phyloP scores from a whole-genome alignment of 2,113 vertebrate species.

The Tretioscincus oriximinensis region DNA sequence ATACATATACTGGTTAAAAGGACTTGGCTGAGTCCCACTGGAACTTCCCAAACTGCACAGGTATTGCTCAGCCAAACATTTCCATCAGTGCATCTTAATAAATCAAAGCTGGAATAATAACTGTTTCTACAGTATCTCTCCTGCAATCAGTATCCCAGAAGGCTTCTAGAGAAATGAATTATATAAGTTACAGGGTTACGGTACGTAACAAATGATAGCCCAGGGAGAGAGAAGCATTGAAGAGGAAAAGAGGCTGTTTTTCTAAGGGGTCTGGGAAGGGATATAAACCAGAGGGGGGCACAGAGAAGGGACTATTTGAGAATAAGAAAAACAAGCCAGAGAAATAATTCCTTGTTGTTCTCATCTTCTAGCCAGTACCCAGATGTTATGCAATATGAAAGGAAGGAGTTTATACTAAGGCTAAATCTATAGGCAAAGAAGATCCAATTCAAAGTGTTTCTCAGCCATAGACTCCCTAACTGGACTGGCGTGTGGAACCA shows the following conservation, averaged over 20 bases:
- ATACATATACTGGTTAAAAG: accelerated
- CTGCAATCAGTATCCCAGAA: conserved; percentile 35
- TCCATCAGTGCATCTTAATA: conserved; percentile 24
- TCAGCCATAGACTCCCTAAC: not conserved
- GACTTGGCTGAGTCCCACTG: not conserved
- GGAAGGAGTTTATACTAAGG: not conserved
- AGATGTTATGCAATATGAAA: not conserved
- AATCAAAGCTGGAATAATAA: conserved; percentile 42
- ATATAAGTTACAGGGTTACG: not conserved
- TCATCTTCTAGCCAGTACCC: not conserved
- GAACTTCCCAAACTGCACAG: not conserved
- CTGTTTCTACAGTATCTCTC: conserved; percentile 12
- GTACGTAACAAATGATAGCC: not conserved
- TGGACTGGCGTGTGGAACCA: not conserved
- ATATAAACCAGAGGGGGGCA: not conserved
- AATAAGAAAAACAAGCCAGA: not conserved
- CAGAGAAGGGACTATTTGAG: not conserved
- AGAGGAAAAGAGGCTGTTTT: not conserved
- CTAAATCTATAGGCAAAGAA: not conserved
- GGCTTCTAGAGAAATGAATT: conserved; percentile 35
- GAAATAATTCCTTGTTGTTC: too few relatives aligned
- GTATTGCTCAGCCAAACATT: not conserved
- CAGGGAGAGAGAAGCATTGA: not conserved
- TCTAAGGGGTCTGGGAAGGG: not conserved
- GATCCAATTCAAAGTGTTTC: not conserved